Percentiles rank a stretch among this genome's conserved stretches.
phyloP scores from a whole-genome alignment of 2,797 vertebrate genomes.

The Typhlichthys eigenmanni region DNA sequence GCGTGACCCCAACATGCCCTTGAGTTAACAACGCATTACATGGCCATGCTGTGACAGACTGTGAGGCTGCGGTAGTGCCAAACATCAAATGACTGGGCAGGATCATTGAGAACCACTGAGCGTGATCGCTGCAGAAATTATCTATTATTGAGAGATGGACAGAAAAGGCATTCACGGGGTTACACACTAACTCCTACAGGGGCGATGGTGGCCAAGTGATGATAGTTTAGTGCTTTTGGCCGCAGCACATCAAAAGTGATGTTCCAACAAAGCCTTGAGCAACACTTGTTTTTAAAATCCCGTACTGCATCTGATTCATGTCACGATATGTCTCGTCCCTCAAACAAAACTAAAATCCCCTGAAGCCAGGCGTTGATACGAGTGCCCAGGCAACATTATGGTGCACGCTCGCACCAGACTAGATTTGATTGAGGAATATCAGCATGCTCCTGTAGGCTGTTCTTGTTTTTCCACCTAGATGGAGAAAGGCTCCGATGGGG shows the following conservation, averaged over 20 bases:
- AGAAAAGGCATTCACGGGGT: constrained; percentile 14
- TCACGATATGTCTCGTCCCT: no score
- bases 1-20: constrained; percentile 11
- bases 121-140: constrained; percentile 41
- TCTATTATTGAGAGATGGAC: constrained; percentile 22
- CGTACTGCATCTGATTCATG: not conserved
- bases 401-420: constrained; percentile 20
- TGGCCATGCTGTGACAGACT: constrained; percentile 15
- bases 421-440: constrained; percentile 34
- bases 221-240: constrained; percentile 16
- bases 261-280: not conserved
- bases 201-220: not conserved
- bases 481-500: constrained; percentile 32
- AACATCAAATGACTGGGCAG: constrained; percentile 6
- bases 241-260: constrained; percentile 11
- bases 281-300: not conserved
- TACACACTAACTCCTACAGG: constrained; percentile 24
- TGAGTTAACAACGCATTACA: constrained; percentile 20
- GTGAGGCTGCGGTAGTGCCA: constrained; percentile 10
- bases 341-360: not conserved
- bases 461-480: constrained; percentile 10
- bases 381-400: not conserved
- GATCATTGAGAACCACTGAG: constrained; percentile 26
- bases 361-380: constrained; percentile 23
- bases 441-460: constrained; percentile 14